Conservation (phyloP, 2,113 vertebrate genomes). For the Tursiops truncatus region DNA sequence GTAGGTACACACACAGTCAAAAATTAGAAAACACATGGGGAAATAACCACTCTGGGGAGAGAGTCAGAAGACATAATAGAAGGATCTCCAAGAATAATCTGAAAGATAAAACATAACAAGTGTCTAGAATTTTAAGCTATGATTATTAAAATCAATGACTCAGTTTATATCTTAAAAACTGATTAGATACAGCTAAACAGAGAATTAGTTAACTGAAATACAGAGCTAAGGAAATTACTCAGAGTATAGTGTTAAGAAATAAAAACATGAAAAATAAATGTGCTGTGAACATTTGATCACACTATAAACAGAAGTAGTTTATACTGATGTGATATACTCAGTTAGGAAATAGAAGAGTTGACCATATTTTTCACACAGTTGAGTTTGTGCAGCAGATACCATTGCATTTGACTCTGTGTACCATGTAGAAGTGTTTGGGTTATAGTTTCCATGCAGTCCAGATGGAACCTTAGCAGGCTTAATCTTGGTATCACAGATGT, state of each 20-base stretch:
- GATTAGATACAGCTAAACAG: conserved; percentile 27
- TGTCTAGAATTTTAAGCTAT: conserved; percentile 13
- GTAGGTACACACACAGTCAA: conserved; percentile 14
- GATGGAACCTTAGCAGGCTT: conserved; percentile 20
- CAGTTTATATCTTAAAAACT: not conserved
- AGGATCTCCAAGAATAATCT: not conserved
- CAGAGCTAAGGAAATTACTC: not conserved
- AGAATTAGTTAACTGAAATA: conserved; percentile 38
- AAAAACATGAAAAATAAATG: conserved; percentile 14
- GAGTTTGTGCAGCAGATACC: not conserved
- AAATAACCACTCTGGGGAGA: not conserved
- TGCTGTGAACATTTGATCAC: not conserved
- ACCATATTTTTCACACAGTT: not conserved
- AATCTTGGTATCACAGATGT: conserved; percentile 30
- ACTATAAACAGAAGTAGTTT: not conserved
- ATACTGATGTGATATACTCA: not conserved
- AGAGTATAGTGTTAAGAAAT: not conserved
- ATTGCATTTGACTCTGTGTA: not conserved
- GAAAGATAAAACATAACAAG: not conserved
- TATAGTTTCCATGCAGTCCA: conserved; percentile 13
- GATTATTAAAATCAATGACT: not conserved
- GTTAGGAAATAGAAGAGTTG: not conserved
- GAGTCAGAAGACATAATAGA: not conserved
- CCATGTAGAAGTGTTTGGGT: conserved; percentile 26
- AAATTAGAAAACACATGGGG: not conserved